These are phyloP conservation scores for Anableps anableps DNA, from an alignment of 2,797 vertebrate genomes.

Conservation along the genomic window DNA sequence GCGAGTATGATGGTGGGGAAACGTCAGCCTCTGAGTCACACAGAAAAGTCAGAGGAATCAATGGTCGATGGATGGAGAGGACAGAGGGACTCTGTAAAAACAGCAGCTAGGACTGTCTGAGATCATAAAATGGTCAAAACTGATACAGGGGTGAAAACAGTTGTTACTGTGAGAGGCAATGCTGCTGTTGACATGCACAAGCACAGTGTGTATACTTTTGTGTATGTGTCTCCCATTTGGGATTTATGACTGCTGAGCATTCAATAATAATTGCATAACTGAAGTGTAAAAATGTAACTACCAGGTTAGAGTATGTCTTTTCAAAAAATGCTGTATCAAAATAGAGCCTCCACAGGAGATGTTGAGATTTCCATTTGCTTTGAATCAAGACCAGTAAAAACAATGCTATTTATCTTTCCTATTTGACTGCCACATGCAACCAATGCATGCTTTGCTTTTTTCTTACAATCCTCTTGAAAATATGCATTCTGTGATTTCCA, in stretches of 20 bases:
- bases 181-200: constrained; percentile 5
- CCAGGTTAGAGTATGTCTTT: constrained; percentile 10
- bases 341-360: constrained; percentile 10
- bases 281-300: constrained; percentile 6
- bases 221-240: constrained; percentile 1
- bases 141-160: constrained; percentile 21
- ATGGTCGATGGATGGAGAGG: constrained; percentile 40
- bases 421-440: constrained; percentile 18
- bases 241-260: constrained; percentile 12
- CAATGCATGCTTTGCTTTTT: constrained; percentile 1
- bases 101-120: constrained; percentile 27
- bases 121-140: constrained; percentile 44
- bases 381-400: constrained; percentile 14
- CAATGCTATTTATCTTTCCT: constrained; percentile 11
- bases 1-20: constrained; percentile 21
- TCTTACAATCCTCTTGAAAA: not conserved
- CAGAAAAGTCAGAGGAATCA: constrained; percentile 17
- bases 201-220: not conserved
- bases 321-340: constrained; percentile 15
- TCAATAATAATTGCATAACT: constrained; percentile 13
- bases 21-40: constrained; percentile 39
- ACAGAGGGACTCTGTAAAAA: constrained; percentile 35
- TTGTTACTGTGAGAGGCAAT: constrained; percentile 16
- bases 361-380: constrained; percentile 12
- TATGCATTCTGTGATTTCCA: constrained; percentile 14